Conservation (phyloP, 2,113 vertebrate species). For the Petrocephalus microphthalmus region DNA sequence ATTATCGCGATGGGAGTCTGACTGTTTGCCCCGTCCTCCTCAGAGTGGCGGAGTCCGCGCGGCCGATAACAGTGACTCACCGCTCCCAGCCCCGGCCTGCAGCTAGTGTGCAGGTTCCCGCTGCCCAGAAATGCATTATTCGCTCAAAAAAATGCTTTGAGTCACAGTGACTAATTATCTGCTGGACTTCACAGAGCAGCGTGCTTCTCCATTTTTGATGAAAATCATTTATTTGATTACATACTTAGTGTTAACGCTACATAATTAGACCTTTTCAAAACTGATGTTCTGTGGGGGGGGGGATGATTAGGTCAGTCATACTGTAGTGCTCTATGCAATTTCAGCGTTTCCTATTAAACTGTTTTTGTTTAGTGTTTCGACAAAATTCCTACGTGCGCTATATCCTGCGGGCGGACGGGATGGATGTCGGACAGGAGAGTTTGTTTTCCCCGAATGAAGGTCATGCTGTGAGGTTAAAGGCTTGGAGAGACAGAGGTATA, state of each 20-base stretch:
- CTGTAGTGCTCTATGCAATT: background rate
- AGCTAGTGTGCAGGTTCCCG: background rate
- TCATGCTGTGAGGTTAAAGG: background rate
- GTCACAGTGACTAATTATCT: slow-evolving; percentile 14
- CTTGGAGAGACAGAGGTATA: background rate
- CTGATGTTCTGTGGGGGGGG: background rate
- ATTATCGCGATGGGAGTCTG: background rate
- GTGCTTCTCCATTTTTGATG: background rate
- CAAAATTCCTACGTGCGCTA: background rate
- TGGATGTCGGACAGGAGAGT: background rate
- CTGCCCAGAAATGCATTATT: background rate
- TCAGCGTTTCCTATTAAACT: background rate
- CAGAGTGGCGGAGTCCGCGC: background rate
- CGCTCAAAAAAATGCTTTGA: background rate
- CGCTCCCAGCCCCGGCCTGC: background rate
- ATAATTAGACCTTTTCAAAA: background rate
- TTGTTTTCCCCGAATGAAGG: background rate
- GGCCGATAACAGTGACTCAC: background rate
- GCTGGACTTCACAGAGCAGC: background rate
- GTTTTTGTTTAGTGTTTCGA: background rate
- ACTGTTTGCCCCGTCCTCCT: background rate
- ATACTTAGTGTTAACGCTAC: background rate
- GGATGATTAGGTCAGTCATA: background rate
- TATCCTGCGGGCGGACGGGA: background rate
- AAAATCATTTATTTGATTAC: slow-evolving; percentile 3